Conservation (phyloP, 2,888 invertebrate species). For the Lypha dubia region DNA sequence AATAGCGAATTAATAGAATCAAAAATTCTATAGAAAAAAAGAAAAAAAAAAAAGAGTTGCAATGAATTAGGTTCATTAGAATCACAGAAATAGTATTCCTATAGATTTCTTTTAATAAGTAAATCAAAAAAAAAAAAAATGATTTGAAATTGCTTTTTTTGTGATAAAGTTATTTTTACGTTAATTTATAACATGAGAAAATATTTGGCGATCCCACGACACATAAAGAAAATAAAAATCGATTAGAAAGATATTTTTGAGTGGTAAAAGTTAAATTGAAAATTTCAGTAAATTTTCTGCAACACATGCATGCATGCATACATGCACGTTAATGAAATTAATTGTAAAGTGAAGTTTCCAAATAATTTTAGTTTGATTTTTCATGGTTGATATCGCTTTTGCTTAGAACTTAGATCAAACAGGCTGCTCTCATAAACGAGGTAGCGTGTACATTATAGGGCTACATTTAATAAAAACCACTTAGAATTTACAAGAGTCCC, state of each 20-base stretch:
- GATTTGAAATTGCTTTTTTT: background rate
- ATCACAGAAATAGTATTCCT: slow-evolving; percentile 18
- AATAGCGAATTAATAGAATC: slow-evolving; percentile 50
- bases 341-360: background rate
- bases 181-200: background rate
- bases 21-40: background rate
- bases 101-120: slow-evolving; percentile 28
- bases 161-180: background rate
- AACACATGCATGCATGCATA: background rate
- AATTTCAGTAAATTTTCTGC: background rate
- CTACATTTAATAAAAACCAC: too few relatives aligned
- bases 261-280: background rate
- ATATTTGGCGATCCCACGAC: slow-evolving; percentile 6
- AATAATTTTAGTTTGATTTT: background rate
- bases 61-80: slow-evolving; percentile 55
- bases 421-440: too few relatives aligned
- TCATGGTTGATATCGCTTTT: too few relatives aligned
- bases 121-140: slow-evolving; percentile 33
- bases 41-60: slow-evolving; percentile 3
- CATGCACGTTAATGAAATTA: background rate
- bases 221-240: background rate
- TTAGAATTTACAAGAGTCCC: too few relatives aligned
- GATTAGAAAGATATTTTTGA: background rate
- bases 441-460: too few relatives aligned
- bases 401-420: too few relatives aligned